These are phyloP conservation scores for Chalcis sispes DNA, from an alignment of 2,888 invertebrate genomes.

Conservation along the genomic window DNA sequence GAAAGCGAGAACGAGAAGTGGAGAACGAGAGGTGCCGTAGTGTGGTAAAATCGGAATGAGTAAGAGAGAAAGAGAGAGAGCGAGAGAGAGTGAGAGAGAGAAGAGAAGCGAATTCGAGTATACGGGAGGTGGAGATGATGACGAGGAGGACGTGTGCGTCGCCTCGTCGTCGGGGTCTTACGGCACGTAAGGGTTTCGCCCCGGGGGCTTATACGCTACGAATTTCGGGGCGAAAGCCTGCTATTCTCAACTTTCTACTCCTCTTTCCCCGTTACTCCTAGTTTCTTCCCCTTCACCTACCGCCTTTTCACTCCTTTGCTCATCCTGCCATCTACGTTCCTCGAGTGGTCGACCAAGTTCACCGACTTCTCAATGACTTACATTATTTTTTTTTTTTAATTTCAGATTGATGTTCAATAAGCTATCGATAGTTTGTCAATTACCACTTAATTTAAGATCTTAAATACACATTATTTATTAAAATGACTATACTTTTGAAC, in stretches of 20 bases:
- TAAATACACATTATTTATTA: too few species aligned
- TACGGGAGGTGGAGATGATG: not conserved
- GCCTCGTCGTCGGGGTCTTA: not conserved
- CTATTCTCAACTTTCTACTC: slow-evolving; percentile 18
- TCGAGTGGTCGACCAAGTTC: too few species aligned
- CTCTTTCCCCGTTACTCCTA: not conserved
- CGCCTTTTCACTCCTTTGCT: not conserved
- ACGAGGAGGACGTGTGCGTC: not conserved
- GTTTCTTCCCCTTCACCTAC: not conserved
- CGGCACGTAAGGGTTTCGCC: slow-evolving; percentile 27
- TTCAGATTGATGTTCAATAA: too few species aligned
- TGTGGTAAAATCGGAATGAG: not conserved
- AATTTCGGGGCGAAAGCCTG: slow-evolving; percentile 21
- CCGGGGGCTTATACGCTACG: slow-evolving; percentile 1
- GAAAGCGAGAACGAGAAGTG: not conserved
- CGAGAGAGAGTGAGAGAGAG: slow-evolving; percentile 5
- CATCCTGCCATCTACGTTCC: not conserved
- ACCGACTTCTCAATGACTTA: too few species aligned
- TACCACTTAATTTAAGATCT: too few species aligned
- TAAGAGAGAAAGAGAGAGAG: not conserved
- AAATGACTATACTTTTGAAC: too few species aligned
- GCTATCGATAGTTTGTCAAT: too few species aligned
- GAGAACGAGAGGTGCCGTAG: not conserved
- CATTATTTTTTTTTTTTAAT: too few species aligned
- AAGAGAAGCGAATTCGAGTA: slow-evolving; percentile 30